Evolutionary conservation across 2,113 vertebrate species (phyloP).

Genomic region (Nannobrachium achirus): DNA sequence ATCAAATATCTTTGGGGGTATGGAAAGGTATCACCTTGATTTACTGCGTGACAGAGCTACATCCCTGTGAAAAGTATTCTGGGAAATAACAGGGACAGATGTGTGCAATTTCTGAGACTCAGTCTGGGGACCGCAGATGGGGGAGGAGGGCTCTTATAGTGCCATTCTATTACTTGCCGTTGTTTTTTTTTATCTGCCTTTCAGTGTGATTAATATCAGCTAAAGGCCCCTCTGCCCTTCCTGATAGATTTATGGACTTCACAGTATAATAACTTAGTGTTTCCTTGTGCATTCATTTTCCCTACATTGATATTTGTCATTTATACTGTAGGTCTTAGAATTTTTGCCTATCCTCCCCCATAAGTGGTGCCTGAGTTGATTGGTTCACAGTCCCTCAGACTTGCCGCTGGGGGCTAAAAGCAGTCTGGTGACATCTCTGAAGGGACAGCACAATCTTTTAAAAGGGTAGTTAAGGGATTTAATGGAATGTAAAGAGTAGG

Average conservation of each 20-base stretch:
- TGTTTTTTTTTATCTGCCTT: slow-evolving; percentile 41
- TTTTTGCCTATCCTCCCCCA: slow-evolving; percentile 47
- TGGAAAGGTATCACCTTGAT: slow-evolving; percentile 55
- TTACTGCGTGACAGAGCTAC: slow-evolving; percentile 34
- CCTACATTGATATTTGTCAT: slow-evolving; percentile 72
- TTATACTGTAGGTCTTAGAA: slow-evolving; percentile 54
- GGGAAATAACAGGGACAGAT: slow-evolving; percentile 50
- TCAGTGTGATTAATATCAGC: slow-evolving; percentile 74
- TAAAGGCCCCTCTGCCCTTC: slow-evolving; percentile 68
- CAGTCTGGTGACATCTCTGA: slow-evolving; percentile 17
- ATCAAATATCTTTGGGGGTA: slow-evolving; percentile 45
- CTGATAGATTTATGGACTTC: slow-evolving; percentile 79
- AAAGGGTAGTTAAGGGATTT: slow-evolving; percentile 1
- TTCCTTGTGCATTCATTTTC: slow-evolving; percentile 66
- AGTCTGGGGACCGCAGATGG: slow-evolving; percentile 17
- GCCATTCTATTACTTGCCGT: slow-evolving; percentile 28
- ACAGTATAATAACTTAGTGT: slow-evolving; percentile 69
- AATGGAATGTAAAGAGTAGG: not conserved
- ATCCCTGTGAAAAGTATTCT: slow-evolving; percentile 36
- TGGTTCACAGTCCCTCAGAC: slow-evolving; percentile 34
- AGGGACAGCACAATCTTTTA: slow-evolving; percentile 1
- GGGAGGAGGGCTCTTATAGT: slow-evolving; percentile 35
- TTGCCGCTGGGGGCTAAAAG: slow-evolving; percentile 7
- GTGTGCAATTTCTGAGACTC: slow-evolving; percentile 59
- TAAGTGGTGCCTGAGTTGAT: slow-evolving; percentile 54